Percentiles rank a stretch among this genome's conserved stretches.
Evolutionary conservation across 2,888 invertebrate species (phyloP).

Genomic region (Drosophila multiciliata): DNA sequence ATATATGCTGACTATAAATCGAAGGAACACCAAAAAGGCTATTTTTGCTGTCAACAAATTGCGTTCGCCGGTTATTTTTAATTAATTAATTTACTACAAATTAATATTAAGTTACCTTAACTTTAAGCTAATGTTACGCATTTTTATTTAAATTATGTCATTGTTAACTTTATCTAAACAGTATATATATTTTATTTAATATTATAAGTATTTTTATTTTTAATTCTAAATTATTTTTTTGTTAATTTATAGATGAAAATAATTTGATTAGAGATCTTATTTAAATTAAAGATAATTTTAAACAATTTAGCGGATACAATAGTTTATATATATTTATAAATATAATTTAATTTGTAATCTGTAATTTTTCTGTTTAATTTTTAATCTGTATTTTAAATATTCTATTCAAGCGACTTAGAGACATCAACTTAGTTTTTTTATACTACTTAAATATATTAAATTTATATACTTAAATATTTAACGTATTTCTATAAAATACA

Average conservation of each 20-base stretch:
- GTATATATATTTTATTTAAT: background rate
- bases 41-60: conserved; percentile 23
- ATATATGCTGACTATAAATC: conserved; percentile 4
- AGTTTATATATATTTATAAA: no score
- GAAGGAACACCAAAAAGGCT: background rate
- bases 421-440: background rate
- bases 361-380: background rate
- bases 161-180: background rate
- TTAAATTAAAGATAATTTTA: background rate
- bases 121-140: background rate
- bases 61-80: background rate
- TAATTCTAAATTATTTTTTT: no score
- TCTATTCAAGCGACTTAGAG: no score
- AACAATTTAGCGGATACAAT: background rate
- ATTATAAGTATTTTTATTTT: no score
- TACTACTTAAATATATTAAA: background rate
- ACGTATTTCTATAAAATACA: background rate
- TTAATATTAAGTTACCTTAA: background rate
- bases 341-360: background rate
- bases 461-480: background rate
- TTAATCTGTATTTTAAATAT: background rate
- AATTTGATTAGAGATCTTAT: no score
- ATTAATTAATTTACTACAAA: background rate
- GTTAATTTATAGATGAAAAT: no score
- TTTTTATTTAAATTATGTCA: background rate